Conservation (phyloP, 2,888 invertebrate species). For the Acronicta alni region DNA sequence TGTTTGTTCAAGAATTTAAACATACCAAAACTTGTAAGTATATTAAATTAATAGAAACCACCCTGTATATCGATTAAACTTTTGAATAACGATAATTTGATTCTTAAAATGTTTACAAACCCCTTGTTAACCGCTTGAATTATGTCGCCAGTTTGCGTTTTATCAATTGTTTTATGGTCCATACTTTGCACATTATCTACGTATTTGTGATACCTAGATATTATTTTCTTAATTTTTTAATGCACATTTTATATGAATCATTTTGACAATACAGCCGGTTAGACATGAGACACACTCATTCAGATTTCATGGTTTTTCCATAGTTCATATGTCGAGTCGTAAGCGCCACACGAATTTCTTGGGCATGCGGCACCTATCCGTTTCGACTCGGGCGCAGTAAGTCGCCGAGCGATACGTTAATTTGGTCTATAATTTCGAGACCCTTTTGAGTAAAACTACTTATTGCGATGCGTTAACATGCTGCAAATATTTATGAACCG, state of each 20-base stretch:
- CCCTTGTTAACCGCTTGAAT: conserved; percentile 25
- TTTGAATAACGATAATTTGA: conserved; percentile 39
- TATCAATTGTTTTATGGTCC: conserved; percentile 38
- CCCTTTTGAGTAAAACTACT: no score
- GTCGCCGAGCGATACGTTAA: no score
- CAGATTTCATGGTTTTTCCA: no score
- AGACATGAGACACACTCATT: not conserved
- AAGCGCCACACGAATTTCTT: not conserved
- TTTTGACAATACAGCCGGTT: conserved; percentile 7
- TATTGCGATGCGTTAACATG: no score
- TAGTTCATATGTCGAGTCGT: no score
- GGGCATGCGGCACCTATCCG: no score
- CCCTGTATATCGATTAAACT: conserved; percentile 69
- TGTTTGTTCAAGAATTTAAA: conserved; percentile 52
- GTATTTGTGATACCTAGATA: conserved; percentile 3
- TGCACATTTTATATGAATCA: conserved; percentile 1
- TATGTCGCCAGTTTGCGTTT: conserved; percentile 56
- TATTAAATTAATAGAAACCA: conserved; percentile 69
- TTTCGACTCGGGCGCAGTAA: no score
- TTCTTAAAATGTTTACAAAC: conserved; percentile 22
- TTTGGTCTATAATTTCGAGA: no score
- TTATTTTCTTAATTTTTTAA: not conserved
- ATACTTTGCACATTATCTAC: conserved; percentile 30
- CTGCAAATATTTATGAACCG: no score
- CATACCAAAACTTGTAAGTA: conserved; percentile 43